phyloP scores from a whole-genome alignment of 2,888 invertebrate species.

The Drosophila histrio region DNA sequence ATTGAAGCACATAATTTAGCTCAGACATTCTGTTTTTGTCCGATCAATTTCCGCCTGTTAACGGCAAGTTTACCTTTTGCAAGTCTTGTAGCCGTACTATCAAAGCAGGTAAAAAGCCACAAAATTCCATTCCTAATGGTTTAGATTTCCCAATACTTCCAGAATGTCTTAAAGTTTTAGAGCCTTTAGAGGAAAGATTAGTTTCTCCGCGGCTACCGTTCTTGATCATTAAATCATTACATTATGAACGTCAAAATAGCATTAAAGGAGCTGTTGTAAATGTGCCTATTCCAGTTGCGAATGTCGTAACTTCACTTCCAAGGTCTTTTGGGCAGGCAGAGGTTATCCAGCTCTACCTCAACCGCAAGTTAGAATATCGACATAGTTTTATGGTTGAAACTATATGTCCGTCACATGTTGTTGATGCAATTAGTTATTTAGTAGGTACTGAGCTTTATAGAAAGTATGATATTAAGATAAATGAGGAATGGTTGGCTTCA shows the following conservation, averaged over 20 bases:
- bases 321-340: background rate
- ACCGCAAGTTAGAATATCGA: too few relatives aligned
- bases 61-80: background rate
- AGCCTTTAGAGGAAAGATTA: background rate
- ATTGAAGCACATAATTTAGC: background rate
- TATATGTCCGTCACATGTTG: background rate
- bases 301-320: constrained; percentile 11
- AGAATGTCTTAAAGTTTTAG: background rate
- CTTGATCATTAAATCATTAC: constrained; percentile 10
- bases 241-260: constrained; percentile 1
- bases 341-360: too few relatives aligned
- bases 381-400: too few relatives aligned
- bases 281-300: constrained; percentile 14
- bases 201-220: constrained; percentile 5
- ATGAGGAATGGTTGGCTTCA: background rate
- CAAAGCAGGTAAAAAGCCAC: background rate
- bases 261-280: constrained; percentile 19
- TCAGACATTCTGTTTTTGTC: background rate
- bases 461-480: background rate
- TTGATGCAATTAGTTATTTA: constrained; percentile 1
- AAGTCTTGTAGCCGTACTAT: background rate
- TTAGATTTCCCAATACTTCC: background rate
- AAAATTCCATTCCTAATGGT: background rate
- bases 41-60: background rate
- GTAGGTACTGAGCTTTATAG: background rate